Evolutionary conservation across 2,888 invertebrate species (phyloP).

Genomic region (Sturmia bella): DNA sequence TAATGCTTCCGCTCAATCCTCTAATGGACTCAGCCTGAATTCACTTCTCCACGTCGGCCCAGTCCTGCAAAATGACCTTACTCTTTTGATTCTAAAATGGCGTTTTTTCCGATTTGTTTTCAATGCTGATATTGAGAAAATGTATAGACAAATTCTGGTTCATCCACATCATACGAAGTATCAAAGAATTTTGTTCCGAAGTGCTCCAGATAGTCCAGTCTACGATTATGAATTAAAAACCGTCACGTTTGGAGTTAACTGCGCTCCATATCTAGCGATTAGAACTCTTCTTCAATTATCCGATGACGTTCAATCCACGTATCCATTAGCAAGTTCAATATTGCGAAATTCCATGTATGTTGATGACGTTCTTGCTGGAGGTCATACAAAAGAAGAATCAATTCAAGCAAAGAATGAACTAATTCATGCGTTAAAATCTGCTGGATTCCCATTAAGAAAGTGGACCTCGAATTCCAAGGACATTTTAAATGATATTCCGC

Average conservation of each 20-base stretch:
- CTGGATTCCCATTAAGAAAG: neutral
- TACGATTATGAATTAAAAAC: no score
- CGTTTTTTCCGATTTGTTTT: conserved; percentile 45
- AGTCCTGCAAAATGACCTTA: conserved; percentile 60
- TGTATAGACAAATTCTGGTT: conserved; percentile 56
- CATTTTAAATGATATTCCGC: neutral
- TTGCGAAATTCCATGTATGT: conserved; percentile 59
- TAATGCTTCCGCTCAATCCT: conserved; percentile 62
- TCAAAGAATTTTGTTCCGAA: no score
- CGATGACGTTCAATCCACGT: conserved; percentile 28
- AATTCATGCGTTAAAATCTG: neutral
- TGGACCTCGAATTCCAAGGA: conserved; percentile 4
- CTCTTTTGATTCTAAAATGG: conserved; percentile 57
- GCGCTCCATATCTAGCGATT: no score
- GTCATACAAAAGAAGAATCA: conserved; percentile 5
- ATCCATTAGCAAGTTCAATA: conserved; percentile 57
- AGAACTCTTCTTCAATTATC: conserved; percentile 61
- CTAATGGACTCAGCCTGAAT: conserved; percentile 59
- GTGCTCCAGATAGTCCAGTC: no score
- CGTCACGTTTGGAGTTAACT: no score
- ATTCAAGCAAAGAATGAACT: conserved; percentile 2
- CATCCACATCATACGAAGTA: conserved; percentile 17
- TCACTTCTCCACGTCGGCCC: conserved; percentile 56
- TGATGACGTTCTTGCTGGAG: conserved; percentile 59
- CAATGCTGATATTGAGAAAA: conserved; percentile 63